A percentile compares a stretch with the other conserved stretches of the same genome.
phyloP scores from a whole-genome alignment of 2,888 invertebrate species.

The Rhorus exstirpatorius region DNA sequence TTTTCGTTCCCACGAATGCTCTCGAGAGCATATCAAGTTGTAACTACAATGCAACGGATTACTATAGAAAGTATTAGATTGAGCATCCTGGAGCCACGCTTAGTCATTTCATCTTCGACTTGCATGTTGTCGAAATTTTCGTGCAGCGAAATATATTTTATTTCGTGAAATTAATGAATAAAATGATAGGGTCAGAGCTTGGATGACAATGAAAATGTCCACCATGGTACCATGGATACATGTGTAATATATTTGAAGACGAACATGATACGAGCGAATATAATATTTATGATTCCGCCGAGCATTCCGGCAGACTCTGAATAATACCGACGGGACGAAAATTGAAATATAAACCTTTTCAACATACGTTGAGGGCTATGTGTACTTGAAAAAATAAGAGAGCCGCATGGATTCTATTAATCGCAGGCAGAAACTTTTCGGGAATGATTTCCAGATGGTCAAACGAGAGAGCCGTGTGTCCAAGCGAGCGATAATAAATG shows the following conservation, averaged over 20 bases:
- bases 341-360: constrained; percentile 20
- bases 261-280: too few species aligned
- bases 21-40: constrained; percentile 1
- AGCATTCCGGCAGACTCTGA: too few species aligned
- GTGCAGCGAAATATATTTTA: too few species aligned
- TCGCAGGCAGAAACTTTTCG: constrained; percentile 14
- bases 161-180: too few species aligned
- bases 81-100: too few species aligned
- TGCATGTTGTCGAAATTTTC: too few species aligned
- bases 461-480: constrained; percentile 41
- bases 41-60: constrained; percentile 40
- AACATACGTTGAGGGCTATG: not conserved
- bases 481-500: constrained; percentile 52
- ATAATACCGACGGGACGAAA: too few species aligned
- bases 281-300: too few species aligned
- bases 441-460: constrained; percentile 30
- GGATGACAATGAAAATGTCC: not conserved
- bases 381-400: not conserved
- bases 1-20: constrained; percentile 61
- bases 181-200: not conserved
- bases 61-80: constrained; percentile 6
- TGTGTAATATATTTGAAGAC: too few species aligned
- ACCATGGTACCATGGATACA: too few species aligned
- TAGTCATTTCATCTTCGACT: too few species aligned
- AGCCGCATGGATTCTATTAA: not conserved